Evolutionary conservation across 2,888 invertebrate genomes (phyloP), one percentile per base, ranked within the genome.

Genomic region (Deilephila porcellus): DNA sequence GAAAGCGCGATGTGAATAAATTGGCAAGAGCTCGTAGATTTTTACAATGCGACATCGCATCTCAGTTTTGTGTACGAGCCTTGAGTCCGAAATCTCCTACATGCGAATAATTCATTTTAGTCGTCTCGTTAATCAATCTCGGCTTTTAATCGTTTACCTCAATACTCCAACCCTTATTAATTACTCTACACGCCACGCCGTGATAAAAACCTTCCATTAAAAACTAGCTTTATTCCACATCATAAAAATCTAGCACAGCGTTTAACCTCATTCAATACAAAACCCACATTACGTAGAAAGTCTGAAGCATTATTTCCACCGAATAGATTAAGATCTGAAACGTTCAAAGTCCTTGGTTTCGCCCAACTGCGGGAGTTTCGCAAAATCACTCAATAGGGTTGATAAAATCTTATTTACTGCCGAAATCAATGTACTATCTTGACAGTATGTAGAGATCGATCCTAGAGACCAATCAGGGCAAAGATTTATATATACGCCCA

Each of bases 341-440:
- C n/a, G 0, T 32, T 11, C 63, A 0, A n/a, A 52, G 52, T 67
- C 52, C 67, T 67, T 67, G 67, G 52, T 34, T 34, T 45, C 45
- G 45, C 17, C 67, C 17, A 17, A 25, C 52, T 52, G 52, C 25
- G 45, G 52, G 20, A 64, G 64, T 52, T 67, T 67, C 52, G 25
- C 67, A 67, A 67, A 67, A 52, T 45, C n/a, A 7, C 25, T 60
- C 25, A 8, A 60, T 64, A 67, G 52, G 67, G 52, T 67, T 67
- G 67, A 25, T 25, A 52, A 25, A 1, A 6, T 14, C 6, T 29
- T 19, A 5, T 29, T 6, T 34, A 11, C 6, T 29, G 8, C 25
- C 20, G 8, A 59, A 8, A 4, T 20, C 20, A 25, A 14, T 45
- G 3, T 45, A 11, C 11, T 14, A 45, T 45, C 11, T 45, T 45